Evolutionary conservation across 2,888 invertebrate genomes (phyloP), one percentile per base, ranked within the genome.

Genomic region (Agonum fuliginosum): DNA sequence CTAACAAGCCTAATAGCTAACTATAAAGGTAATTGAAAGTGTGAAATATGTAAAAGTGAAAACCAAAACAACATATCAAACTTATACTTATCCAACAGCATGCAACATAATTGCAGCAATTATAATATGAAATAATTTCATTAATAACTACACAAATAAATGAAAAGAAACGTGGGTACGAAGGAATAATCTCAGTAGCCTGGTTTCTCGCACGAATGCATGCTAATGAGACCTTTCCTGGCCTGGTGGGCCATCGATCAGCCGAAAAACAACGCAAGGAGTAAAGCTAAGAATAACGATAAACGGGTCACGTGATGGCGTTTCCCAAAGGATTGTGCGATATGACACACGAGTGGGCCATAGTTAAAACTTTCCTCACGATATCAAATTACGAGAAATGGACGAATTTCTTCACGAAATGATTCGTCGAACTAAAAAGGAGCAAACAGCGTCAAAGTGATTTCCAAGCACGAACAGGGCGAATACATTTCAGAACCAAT

Each of bases 141-240:
- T 54, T 54, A 54, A 54, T 54, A 54, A 54, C 54, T 24, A 54
- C 22, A 54, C 54, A 54, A 54, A 54, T 22, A 24, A 54, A 17
- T 12, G 62, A 62, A 62, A 62, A 34, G n/a, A 6, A 67, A 41
- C 65, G 37, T 54, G 54, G 54, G 24, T 20, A 54, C 14, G 14
- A 54, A 19, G 24, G 54, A 19, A 48, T 17, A 48, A 20, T 10
- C n/a, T 37, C 20, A 41, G 37, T 41, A 41, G 67, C n/a, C 41
- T 24, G 67, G 67, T 22, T 17, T 6, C 67, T 22, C 37, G 37
- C 4, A 37, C 19, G 10, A 5, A 34, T 67, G 67, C 34, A 67
- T 67, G 41, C 41, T 67, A 67, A 67, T 67, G 67, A 67, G 67
- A 27, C n/a, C 12, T 67, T 67, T 67, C 67, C 54, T 41, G 22